These are phyloP conservation scores for Rhagonycha lutea DNA, from an alignment of 2,888 invertebrate genomes.

Conservation along the genomic window DNA sequence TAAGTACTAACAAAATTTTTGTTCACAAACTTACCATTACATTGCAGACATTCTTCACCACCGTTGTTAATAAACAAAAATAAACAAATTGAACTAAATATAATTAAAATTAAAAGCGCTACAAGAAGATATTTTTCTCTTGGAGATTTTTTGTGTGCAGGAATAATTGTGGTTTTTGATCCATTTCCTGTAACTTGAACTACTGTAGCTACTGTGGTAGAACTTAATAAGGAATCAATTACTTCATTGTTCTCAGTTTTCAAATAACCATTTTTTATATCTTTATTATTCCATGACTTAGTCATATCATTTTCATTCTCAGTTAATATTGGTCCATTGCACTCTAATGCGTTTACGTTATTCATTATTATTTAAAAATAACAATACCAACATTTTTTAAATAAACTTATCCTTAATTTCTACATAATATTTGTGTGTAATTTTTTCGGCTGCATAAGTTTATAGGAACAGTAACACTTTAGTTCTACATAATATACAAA, in stretches of 20 bases:
- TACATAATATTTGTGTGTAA: background rate
- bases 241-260: constrained; percentile 36
- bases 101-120: constrained; percentile 43
- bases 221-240: constrained; percentile 38
- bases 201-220: constrained; percentile 42
- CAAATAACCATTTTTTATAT: constrained; percentile 47
- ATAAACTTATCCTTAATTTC: background rate
- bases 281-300: constrained; percentile 36
- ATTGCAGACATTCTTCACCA: constrained; percentile 37
- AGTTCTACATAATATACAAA: background rate
- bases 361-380: constrained; percentile 16
- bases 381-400: background rate
- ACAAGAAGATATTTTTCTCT: constrained; percentile 48
- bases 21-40: constrained; percentile 41
- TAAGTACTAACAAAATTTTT: background rate
- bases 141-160: constrained; percentile 36
- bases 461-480: background rate
- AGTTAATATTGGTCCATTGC: constrained; percentile 42
- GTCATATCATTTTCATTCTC: constrained; percentile 40
- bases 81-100: constrained; percentile 45
- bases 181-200: constrained; percentile 51
- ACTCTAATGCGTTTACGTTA: constrained; percentile 30
- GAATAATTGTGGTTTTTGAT: constrained; percentile 49
- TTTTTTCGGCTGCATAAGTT: background rate
- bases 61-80: constrained; percentile 44